Conservation (phyloP, 2,113 vertebrate species). For the Vanacampus margaritifer region DNA sequence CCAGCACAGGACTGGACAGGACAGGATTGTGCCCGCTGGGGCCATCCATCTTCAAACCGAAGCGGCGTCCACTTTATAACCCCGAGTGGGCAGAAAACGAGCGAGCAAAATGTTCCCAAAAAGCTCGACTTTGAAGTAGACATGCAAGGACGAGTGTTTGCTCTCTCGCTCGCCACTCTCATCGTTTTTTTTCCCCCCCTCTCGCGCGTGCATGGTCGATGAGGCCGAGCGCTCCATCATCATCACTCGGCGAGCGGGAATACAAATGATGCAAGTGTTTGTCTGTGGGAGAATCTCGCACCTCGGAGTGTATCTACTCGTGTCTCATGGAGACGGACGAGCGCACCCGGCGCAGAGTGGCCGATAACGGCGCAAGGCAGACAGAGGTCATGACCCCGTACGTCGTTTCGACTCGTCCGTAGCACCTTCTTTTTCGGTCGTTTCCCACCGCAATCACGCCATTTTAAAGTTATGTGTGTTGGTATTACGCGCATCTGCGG, state of each 20-base stretch:
- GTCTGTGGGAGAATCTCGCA: constrained; percentile 20
- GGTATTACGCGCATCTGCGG: too few relatives aligned
- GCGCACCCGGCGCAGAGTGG: not conserved
- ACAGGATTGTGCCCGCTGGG: constrained; percentile 46
- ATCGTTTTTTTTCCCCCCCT: constrained; percentile 18
- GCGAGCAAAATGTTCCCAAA: constrained; percentile 35
- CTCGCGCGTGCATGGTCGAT: constrained; percentile 36
- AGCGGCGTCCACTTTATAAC: constrained; percentile 53
- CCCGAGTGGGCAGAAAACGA: constrained; percentile 55
- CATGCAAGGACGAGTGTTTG: constrained; percentile 9
- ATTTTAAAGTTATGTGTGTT: too few relatives aligned
- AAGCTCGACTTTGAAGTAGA: constrained; percentile 40
- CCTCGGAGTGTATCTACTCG: constrained; percentile 33
- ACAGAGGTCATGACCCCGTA: too few relatives aligned
- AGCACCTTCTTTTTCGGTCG: too few relatives aligned
- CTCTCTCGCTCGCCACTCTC: constrained; percentile 6
- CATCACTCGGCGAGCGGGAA: constrained; percentile 36
- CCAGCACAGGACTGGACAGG: constrained; percentile 6
- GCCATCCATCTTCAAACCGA: constrained; percentile 61
- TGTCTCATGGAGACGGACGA: too few relatives aligned
- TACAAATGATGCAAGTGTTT: constrained; percentile 30
- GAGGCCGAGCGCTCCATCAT: constrained; percentile 46
- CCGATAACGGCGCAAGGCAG: too few relatives aligned
- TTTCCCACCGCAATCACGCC: too few relatives aligned
- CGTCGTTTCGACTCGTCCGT: too few relatives aligned